A percentile compares a stretch with the other conserved stretches of the same genome.
Conservation (phyloP, 2,888 invertebrate species). For the Tolmerus cingulatus region DNA sequence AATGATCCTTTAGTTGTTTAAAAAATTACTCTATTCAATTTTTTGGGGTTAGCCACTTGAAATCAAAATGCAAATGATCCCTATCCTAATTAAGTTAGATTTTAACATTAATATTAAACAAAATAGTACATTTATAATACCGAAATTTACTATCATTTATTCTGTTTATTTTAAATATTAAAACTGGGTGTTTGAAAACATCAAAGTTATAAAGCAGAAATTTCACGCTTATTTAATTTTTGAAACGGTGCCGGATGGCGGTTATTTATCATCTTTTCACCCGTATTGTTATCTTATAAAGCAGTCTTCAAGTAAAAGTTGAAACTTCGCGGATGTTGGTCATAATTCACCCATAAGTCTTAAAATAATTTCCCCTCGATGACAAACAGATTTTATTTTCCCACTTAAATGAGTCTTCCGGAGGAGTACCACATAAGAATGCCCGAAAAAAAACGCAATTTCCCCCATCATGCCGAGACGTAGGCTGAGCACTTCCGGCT, state of each 20-base stretch:
- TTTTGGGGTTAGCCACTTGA: too few species aligned
- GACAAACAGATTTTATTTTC: constrained; percentile 24
- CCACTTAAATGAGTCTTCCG: neutral
- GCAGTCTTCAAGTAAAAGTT: neutral
- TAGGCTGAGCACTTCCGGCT: constrained; percentile 9
- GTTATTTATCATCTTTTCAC: neutral
- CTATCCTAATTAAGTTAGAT: too few species aligned
- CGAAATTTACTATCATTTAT: neutral
- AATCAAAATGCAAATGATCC: too few species aligned
- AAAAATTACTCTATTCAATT: too few species aligned
- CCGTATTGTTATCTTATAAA: neutral
- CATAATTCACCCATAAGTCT: neutral
- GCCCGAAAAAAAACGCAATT: neutral
- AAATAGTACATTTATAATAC: too few species aligned
- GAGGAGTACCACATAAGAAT: neutral
- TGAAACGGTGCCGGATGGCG: neutral
- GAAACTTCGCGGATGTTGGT: neutral
- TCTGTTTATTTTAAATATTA: neutral
- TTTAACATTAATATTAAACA: too few species aligned
- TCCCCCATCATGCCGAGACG: neutral
- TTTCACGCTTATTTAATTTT: neutral
- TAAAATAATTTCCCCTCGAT: neutral
- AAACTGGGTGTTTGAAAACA: neutral
- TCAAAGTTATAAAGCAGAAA: neutral
- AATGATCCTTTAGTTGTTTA: too few species aligned